These are phyloP conservation scores for Anguilla japonica DNA, from an alignment of 2,113 vertebrate species.

Conservation along the genomic window DNA sequence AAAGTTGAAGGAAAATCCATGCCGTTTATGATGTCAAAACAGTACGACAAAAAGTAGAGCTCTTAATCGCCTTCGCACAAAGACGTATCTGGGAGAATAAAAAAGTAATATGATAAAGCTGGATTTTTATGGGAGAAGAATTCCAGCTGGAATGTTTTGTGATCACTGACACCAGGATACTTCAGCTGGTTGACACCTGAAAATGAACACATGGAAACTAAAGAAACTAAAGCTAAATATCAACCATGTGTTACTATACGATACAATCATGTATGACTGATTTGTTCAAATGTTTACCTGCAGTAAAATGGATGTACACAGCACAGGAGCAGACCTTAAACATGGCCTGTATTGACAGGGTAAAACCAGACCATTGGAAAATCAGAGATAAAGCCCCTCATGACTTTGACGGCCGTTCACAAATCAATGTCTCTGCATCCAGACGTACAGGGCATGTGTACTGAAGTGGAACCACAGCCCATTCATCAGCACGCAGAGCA, in stretches of 20 bases:
- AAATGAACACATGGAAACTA: not conserved
- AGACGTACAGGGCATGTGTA: not conserved
- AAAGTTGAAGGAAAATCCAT: not conserved
- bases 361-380: not conserved
- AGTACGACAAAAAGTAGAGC: not conserved
- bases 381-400: not conserved
- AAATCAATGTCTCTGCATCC: not conserved
- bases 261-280: too few species aligned
- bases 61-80: not conserved
- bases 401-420: not conserved
- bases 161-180: too few species aligned
- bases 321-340: not conserved
- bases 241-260: too few species aligned
- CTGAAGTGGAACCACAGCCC: not conserved
- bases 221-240: too few species aligned
- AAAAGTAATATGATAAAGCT: not conserved
- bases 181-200: too few species aligned
- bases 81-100: not conserved
- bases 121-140: not conserved
- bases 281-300: not conserved
- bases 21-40: not conserved
- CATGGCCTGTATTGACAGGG: not conserved
- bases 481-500: not conserved
- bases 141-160: too few species aligned
- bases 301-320: not conserved